Evolutionary conservation across 2,797 vertebrate genomes (phyloP), one percentile per base, ranked within the genome.

Genomic region (Sebastes kiyomatsui): DNA sequence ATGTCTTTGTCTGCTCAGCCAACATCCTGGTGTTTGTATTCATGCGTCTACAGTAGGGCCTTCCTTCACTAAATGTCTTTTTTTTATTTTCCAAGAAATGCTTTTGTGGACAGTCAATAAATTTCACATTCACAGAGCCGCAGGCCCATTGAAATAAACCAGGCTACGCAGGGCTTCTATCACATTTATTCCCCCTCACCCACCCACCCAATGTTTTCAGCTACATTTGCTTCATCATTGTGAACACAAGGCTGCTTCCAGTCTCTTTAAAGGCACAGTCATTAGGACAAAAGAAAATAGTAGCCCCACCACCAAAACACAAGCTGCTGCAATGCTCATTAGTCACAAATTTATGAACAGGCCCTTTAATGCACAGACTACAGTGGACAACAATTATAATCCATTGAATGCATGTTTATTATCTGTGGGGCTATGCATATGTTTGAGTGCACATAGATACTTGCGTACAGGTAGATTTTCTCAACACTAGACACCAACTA

Each of bases 1-100:
- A 75, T 77, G 82, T 87, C 81, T 91, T 90, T 93, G 88, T 93
- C 88, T 79, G 74, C 49, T 83, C 84, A 78, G 82, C 84, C 80
- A 82, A 85, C 86, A 80, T 84, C 70, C 82, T 61, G 61, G 62
- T 92, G 87, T 90, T 88, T 92, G 88, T 83, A 79, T 87, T 88
- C 79, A 81, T 70, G 33, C 9, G 2, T 88, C 78, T 84, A 86
- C 87, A 81, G 67, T 83, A 38, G 22, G 62, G 68, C 62, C 65
- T 80, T 80, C 72, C 80, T 86, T 80, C 67, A 52, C 82, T 81
- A 77, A 80, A 85, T 74, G 59, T 54, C 27, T 73, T 55, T 80
- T 67, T 77, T 71, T 82, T 76, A 35, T 86, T 84, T 83, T 72
- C 32, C 46, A 38, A 76, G 66, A 89, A 80, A 82, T 72, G 35